A percentile compares a stretch with the other conserved stretches of the same genome.
These are phyloP conservation scores for Cyprinodon diabolis DNA, from an alignment of 2,797 vertebrate species.

Conservation along the genomic window DNA sequence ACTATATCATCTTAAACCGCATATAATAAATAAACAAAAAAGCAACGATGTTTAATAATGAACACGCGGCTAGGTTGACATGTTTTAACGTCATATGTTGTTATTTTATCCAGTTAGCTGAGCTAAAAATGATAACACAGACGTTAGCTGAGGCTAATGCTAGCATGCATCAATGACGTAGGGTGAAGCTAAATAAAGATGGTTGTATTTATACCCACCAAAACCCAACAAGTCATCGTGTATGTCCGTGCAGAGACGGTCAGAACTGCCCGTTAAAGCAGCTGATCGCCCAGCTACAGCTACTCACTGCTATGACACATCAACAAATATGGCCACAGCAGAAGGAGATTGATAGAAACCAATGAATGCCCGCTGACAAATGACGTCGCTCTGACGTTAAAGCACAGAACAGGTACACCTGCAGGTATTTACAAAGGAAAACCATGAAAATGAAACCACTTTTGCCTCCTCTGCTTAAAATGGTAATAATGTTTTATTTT, in stretches of 20 bases:
- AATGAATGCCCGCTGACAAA: constrained; percentile 50
- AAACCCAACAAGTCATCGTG: constrained; percentile 59
- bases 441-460: too few relatives aligned
- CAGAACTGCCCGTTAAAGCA: constrained; percentile 21
- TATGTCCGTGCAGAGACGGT: constrained; percentile 7
- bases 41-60: fast-evolving
- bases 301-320: constrained; percentile 84
- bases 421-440: background rate
- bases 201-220: constrained; percentile 53
- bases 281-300: constrained; percentile 59
- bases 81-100: constrained; percentile 1
- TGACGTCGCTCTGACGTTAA: constrained; percentile 38
- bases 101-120: constrained; percentile 17
- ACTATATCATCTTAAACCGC: background rate
- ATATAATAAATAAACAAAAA: background rate
- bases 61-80: constrained; percentile 4
- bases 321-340: constrained; percentile 85
- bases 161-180: constrained; percentile 7
- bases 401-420: constrained; percentile 12
- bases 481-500: background rate
- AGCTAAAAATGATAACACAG: constrained; percentile 45
- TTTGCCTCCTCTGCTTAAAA: too few relatives aligned
- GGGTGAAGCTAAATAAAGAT: background rate
- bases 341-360: constrained; percentile 41
- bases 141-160: constrained; percentile 37